These are phyloP conservation scores for Agrotis puta DNA, from an alignment of 2,888 invertebrate species.

Conservation along the genomic window DNA sequence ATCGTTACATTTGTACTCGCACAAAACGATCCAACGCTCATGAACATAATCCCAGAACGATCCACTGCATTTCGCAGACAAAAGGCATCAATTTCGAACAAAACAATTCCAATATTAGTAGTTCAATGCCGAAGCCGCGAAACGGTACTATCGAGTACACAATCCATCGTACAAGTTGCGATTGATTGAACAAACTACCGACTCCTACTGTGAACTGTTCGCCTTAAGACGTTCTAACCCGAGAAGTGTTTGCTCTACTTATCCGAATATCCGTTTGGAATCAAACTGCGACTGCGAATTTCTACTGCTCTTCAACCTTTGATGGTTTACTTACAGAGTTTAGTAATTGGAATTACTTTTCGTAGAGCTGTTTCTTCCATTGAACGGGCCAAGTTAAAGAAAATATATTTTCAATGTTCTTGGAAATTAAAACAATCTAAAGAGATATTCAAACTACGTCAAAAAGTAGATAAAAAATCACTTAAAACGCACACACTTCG, in stretches of 20 bases:
- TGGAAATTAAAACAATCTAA: background rate
- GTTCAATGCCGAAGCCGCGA: slow-evolving; percentile 57
- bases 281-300: slow-evolving; percentile 62
- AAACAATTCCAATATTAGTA: slow-evolving; percentile 62
- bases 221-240: slow-evolving; percentile 71
- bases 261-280: slow-evolving; percentile 71
- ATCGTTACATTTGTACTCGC: slow-evolving; percentile 7
- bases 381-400: background rate
- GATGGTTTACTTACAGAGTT: background rate
- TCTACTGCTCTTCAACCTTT: slow-evolving; percentile 39
- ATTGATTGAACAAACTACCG: slow-evolving; percentile 79
- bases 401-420: background rate
- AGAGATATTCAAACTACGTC: too few relatives aligned
- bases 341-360: slow-evolving; percentile 12
- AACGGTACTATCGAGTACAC: slow-evolving; percentile 66
- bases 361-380: background rate
- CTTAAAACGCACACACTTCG: too few relatives aligned
- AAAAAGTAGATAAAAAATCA: too few relatives aligned
- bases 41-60: slow-evolving; percentile 27
- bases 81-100: slow-evolving; percentile 56
- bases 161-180: slow-evolving; percentile 73
- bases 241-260: slow-evolving; percentile 74
- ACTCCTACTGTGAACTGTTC: slow-evolving; percentile 71
- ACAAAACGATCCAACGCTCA: slow-evolving; percentile 1
- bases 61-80: slow-evolving; percentile 37